Conservation (phyloP, 2,888 invertebrate genomes). For the Bombylius discolor region DNA sequence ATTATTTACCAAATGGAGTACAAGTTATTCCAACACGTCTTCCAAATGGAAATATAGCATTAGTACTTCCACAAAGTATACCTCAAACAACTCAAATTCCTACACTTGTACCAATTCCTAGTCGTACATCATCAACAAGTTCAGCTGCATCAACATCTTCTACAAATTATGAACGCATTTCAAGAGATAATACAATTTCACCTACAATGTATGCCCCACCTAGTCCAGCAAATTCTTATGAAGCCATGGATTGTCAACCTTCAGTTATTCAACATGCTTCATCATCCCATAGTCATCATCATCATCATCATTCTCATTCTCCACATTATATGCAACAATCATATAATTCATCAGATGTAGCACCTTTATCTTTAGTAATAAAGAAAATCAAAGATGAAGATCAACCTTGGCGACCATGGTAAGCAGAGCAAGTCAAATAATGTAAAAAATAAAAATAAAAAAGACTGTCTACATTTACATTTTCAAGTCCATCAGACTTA, state of each 20-base stretch:
- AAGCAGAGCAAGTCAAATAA: conserved; percentile 10
- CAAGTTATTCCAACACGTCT: conserved; percentile 69
- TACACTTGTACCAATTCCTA: conserved; percentile 59
- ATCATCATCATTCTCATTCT: conserved; percentile 27
- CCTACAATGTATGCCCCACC: conserved; percentile 47
- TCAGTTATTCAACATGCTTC: conserved; percentile 40
- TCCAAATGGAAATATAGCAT: conserved; percentile 70
- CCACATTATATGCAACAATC: conserved; percentile 5
- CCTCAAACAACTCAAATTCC: conserved; percentile 45
- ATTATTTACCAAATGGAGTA: conserved; percentile 55
- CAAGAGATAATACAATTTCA: conserved; percentile 36
- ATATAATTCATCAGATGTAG: conserved; percentile 18
- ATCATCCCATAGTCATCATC: conserved; percentile 27
- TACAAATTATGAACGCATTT: conserved; percentile 33
- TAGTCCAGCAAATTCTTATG: conserved; percentile 39
- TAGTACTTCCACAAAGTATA: conserved; percentile 58
- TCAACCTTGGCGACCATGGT: conserved; percentile 76
- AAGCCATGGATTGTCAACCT: conserved; percentile 37
- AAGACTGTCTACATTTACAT: not conserved
- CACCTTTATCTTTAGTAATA: conserved; percentile 61
- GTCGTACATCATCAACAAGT: conserved; percentile 57
- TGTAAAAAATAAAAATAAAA: not conserved
- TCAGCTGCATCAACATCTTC: conserved; percentile 50
- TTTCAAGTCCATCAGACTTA: too few species aligned
- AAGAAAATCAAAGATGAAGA: conserved; percentile 53